Percentiles rank a stretch among this genome's conserved stretches.
Conservation (phyloP, 2,113 vertebrate species). For the Struthio camelus region DNA sequence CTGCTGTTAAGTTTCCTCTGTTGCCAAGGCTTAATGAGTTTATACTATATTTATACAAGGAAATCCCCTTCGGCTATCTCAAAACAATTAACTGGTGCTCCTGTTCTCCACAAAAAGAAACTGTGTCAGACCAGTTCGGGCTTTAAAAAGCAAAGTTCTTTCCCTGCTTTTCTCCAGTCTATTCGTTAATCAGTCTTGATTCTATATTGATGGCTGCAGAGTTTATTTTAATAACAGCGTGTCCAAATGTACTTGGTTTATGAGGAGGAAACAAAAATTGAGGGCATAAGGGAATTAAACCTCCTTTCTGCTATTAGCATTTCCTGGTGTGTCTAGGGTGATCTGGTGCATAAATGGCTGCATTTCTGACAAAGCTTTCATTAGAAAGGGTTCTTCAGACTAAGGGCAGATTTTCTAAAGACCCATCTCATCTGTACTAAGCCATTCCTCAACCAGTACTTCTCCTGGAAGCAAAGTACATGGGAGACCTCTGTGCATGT, state of each 20-base stretch:
- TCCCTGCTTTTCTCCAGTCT: background rate
- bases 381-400: background rate
- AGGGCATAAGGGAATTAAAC: background rate
- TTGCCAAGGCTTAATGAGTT: background rate
- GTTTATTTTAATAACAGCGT: background rate
- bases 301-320: background rate
- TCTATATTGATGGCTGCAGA: background rate
- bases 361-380: background rate
- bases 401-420: background rate
- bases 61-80: background rate
- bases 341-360: background rate
- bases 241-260: background rate
- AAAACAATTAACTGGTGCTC: background rate
- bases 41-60: background rate
- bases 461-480: background rate
- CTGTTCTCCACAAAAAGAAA: background rate
- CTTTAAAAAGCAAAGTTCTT: background rate
- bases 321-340: background rate
- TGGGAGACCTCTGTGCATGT: background rate
- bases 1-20: background rate
- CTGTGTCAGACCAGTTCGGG: background rate
- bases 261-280: background rate
- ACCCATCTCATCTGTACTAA: rapidly evolving
- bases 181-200: background rate
- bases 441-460: background rate